Evolutionary conservation across 2,113 vertebrate species (phyloP), one percentile per base, ranked within the genome.

Genomic region (Polypterus senegalus): DNA sequence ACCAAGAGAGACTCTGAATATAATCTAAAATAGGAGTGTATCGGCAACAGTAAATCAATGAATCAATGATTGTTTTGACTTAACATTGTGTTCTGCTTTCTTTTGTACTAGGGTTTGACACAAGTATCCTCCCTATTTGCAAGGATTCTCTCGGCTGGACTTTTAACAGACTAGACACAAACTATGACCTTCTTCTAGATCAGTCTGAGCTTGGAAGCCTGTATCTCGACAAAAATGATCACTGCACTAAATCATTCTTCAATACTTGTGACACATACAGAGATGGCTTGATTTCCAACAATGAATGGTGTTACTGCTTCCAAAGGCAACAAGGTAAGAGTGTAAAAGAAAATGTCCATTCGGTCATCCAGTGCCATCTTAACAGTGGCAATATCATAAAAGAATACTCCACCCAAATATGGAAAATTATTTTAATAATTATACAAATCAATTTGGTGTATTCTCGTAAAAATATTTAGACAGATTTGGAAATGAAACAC

Each of bases 281-380:
- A 43, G 90, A 98, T 78, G 86, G 86, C 65, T 81, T 92, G 56
- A 88, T 98, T 77, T 93, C 88, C 72, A 95, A 95, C 79, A 93
- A 92, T 5, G 94, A 98, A 66, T 98, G 96, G 96, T 98, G 94
- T 78, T 92, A 92, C 54, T 97, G 96, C 75, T 98, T 98, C 79
- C 94, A 98, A 75, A 93, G 89, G 66, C 92, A 93, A 73, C 92
- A 94, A 90, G 95, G 95, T 97, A 86, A 76, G 73, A 51, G 27
- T 27, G 2, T 27, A 27, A 27, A 27, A 27, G 27, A 27, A 27
- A 27, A 27, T 27, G 27, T 27, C 27, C 27, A 27, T 27, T 27
- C 27, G 27, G 27, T 27, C 27, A 27, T 27, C 27, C 27, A 27
- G 27, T 27, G 27, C 27, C 27, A 27, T 27, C 27, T 27, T 27